Evolutionary conservation across 2,797 vertebrate species (phyloP).

Genomic region (Cheirogaleus major): DNA sequence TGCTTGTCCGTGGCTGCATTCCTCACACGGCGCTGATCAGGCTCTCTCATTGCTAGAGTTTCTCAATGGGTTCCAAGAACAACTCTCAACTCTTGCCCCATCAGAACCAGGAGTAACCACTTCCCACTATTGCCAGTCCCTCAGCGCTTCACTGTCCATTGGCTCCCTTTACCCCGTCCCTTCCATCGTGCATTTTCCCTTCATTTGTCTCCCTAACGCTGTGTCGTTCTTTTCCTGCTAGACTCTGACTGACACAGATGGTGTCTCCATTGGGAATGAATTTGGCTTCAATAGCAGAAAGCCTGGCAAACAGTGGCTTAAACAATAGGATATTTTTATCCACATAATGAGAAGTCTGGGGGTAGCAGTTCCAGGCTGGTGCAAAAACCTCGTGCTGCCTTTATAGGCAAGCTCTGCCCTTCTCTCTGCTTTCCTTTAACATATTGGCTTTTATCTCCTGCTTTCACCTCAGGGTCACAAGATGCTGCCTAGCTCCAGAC

Average conservation of each 20-base stretch:
- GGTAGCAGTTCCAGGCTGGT: background rate
- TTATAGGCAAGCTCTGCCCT: background rate
- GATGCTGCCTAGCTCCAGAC: background rate
- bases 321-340: background rate
- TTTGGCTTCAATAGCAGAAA: slow-evolving; percentile 6
- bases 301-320: background rate
- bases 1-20: background rate
- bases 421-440: background rate
- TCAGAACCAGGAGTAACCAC: background rate
- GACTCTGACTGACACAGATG: background rate
- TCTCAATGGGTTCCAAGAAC: background rate
- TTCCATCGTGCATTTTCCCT: background rate
- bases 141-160: background rate
- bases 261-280: background rate
- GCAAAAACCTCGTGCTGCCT: background rate
- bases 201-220: background rate
- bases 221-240: background rate
- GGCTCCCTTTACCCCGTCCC: background rate
- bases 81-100: background rate
- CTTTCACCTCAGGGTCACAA: background rate
- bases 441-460: background rate
- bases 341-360: background rate
- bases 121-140: background rate
- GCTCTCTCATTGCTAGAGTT: background rate
- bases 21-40: background rate